These are phyloP conservation scores for Ctenicera cuprea DNA, from an alignment of 2,888 invertebrate genomes.

Conservation along the genomic window DNA sequence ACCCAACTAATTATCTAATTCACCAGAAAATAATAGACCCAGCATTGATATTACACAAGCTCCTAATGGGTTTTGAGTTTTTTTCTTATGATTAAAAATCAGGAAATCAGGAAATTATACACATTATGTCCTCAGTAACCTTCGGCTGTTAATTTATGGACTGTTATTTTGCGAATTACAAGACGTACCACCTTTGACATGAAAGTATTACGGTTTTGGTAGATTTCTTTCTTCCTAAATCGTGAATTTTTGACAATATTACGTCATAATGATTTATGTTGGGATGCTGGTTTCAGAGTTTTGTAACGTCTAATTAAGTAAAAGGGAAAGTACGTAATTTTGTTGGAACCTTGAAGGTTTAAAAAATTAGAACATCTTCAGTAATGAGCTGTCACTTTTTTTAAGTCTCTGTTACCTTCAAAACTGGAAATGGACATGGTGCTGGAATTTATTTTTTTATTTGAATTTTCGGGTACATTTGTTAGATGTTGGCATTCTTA, in stretches of 20 bases:
- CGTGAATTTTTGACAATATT: not conserved
- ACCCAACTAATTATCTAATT: constrained; percentile 3
- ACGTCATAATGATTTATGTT: not conserved
- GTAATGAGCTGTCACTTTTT: not conserved
- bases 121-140: not conserved
- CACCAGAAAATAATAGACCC: not conserved
- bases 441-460: no score
- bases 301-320: not conserved
- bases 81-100: not conserved
- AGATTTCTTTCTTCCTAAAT: not conserved
- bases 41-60: not conserved
- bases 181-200: constrained; percentile 4
- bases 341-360: not conserved
- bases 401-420: not conserved
- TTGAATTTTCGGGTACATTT: no score
- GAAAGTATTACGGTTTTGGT: not conserved
- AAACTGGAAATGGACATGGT: no score
- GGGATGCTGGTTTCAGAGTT: not conserved
- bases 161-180: not conserved
- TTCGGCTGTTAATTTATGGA: not conserved
- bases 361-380: not conserved
- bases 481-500: no score
- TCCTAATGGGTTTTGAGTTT: not conserved
- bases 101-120: constrained; percentile 9
- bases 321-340: not conserved